phyloP scores from a whole-genome alignment of 2,888 invertebrate species.

The Odontothrips loti region DNA sequence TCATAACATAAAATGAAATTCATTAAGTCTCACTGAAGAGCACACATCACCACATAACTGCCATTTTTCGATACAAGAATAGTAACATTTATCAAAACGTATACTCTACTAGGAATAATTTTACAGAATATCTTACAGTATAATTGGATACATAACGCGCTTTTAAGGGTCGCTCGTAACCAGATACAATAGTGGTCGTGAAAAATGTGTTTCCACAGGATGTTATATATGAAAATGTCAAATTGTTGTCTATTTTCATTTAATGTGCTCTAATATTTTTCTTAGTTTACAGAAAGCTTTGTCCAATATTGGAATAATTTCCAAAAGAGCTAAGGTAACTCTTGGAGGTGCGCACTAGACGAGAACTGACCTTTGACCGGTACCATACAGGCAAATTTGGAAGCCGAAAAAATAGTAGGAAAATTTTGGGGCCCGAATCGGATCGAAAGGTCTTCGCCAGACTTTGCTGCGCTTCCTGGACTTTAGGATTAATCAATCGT shows the following conservation, averaged over 20 bases:
- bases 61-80: constrained; percentile 6
- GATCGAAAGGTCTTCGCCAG: neutral
- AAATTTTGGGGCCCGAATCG: neutral
- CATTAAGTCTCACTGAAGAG: neutral
- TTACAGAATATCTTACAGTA: constrained; percentile 11
- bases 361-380: neutral
- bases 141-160: neutral
- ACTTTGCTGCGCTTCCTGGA: neutral
- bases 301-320: neutral
- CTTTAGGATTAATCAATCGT: neutral
- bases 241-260: too few species aligned
- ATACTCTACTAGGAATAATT: constrained; percentile 14
- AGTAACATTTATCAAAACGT: constrained; percentile 12
- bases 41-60: neutral
- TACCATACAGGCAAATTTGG: constrained; percentile 15
- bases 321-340: too few species aligned
- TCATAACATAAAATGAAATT: neutral
- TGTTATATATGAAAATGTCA: too few species aligned
- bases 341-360: neutral
- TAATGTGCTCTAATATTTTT: neutral
- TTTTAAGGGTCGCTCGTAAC: neutral
- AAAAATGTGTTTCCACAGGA: neutral
- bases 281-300: too few species aligned
- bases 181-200: constrained; percentile 12
- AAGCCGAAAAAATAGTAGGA: neutral